phyloP scores from a whole-genome alignment of 2,113 vertebrate species.

The Neogale vison region DNA sequence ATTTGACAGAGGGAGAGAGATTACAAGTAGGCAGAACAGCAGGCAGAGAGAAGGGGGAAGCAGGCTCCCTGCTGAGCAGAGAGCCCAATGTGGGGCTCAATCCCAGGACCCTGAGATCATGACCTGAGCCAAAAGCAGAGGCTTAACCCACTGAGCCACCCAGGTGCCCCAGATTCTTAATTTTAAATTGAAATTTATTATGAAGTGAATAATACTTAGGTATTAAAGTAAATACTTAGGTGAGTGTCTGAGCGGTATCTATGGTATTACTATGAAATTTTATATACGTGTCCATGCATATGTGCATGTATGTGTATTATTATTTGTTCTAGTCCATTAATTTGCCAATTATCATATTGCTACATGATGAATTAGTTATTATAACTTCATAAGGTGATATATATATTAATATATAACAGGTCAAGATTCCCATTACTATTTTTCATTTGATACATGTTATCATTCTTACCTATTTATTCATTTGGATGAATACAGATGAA shows the following conservation, averaged over 20 bases:
- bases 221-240: background rate
- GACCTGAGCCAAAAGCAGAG: too few species aligned
- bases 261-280: background rate
- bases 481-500: background rate
- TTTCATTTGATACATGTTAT: background rate
- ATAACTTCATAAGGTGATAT: background rate
- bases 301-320: background rate
- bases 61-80: too few species aligned
- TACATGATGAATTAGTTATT: background rate
- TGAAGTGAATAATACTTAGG: background rate
- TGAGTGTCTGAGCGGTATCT: background rate
- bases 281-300: background rate
- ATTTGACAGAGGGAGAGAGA: too few species aligned
- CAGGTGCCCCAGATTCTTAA: background rate
- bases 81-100: too few species aligned
- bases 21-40: too few species aligned
- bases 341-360: background rate
- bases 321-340: background rate
- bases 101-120: too few species aligned
- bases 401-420: background rate
- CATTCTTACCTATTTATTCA: background rate
- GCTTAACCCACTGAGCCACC: too few species aligned
- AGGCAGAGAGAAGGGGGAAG: too few species aligned
- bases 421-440: background rate
- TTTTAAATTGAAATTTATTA: background rate